phyloP scores from a whole-genome alignment of 1,140 invertebrate genomes.

The Melitaea cinxia region DNA sequence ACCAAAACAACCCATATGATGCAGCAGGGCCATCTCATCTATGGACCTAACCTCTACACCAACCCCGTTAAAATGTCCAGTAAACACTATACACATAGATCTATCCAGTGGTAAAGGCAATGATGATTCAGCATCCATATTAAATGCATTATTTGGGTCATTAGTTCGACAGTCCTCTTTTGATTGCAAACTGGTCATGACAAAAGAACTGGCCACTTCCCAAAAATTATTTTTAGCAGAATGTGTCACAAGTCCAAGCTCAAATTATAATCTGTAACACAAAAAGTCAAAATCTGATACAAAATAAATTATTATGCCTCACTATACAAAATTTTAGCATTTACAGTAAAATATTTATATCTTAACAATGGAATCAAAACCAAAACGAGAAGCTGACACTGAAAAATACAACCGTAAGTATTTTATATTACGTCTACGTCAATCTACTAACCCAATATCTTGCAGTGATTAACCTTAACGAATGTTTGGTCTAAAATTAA shows the following conservation, averaged over 20 bases:
- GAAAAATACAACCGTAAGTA: constrained; percentile 58
- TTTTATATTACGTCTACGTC: neutral
- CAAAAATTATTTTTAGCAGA: constrained; percentile 73
- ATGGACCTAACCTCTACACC: constrained; percentile 84
- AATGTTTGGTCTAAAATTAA: neutral
- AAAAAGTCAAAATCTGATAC: constrained; percentile 53
- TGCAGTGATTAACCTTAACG: neutral
- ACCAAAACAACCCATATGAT: constrained; percentile 89
- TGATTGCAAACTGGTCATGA: constrained; percentile 68
- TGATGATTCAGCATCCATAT: constrained; percentile 56
- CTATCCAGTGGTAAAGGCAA: constrained; percentile 63
- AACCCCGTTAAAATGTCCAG: constrained; percentile 84
- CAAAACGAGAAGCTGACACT: constrained; percentile 31
- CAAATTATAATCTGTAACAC: constrained; percentile 63
- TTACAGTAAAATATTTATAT: constrained; percentile 27
- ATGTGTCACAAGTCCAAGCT: constrained; percentile 62
- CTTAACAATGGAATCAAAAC: constrained; percentile 44
- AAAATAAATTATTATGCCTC: constrained; percentile 51
- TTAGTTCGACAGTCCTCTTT: constrained; percentile 63
- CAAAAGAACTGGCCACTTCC: constrained; percentile 74
- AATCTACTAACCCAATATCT: neutral
- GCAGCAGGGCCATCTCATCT: constrained; percentile 83
- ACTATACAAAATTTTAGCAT: constrained; percentile 51
- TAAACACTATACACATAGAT: constrained; percentile 79
- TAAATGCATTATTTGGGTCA: constrained; percentile 58